Percentiles rank a stretch among this genome's conserved stretches.
These are phyloP conservation scores for Oophaga pumilio DNA, from an alignment of 2,113 vertebrate species.

Conservation along the genomic window DNA sequence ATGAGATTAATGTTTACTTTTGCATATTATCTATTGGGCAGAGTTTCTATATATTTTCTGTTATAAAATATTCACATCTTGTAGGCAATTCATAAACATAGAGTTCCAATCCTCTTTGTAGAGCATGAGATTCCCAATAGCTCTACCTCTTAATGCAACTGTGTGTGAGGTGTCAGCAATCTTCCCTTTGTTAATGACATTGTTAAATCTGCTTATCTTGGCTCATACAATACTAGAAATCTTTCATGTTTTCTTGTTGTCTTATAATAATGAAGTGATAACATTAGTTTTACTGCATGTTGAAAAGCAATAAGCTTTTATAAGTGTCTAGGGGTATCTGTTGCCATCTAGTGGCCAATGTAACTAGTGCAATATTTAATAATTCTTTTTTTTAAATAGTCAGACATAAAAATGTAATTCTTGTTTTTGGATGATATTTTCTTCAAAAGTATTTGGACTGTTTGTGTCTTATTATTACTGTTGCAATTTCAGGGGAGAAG, in stretches of 20 bases:
- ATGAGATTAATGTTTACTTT: no score
- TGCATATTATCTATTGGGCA: no score
- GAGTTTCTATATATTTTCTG: background rate
- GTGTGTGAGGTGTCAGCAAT: background rate
- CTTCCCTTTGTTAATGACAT: background rate
- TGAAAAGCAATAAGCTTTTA: background rate
- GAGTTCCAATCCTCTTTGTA: background rate
- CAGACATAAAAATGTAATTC: background rate
- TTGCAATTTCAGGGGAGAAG: conserved; percentile 67
- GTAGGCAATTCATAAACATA: background rate
- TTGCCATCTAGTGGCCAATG: background rate
- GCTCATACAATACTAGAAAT: background rate
- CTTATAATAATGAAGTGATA: background rate
- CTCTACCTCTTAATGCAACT: background rate
- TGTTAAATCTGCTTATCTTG: background rate
- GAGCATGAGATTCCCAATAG: background rate
- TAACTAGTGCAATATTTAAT: background rate
- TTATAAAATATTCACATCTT: background rate
- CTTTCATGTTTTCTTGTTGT: background rate
- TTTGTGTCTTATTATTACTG: background rate
- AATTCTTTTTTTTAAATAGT: background rate
- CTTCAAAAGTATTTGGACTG: background rate
- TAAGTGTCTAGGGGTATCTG: background rate
- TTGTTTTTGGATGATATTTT: background rate
- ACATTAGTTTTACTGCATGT: background rate